Base-by-base conservation (phyloP, 2,113 vertebrate genomes). In the Ptyas mucosa region DNA sequence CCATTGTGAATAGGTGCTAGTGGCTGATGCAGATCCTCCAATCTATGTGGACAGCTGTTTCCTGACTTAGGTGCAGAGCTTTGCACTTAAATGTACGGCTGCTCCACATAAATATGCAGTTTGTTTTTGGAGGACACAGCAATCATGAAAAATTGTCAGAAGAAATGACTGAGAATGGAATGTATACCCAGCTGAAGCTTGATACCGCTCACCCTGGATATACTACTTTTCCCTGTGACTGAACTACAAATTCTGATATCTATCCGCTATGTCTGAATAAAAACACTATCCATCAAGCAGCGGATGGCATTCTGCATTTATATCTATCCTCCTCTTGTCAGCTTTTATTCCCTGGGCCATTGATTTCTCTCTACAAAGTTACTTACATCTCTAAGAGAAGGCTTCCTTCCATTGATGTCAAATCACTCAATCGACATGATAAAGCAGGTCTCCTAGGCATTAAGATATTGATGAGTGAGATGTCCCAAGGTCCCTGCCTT, bases 161-260 rank as follows among this genome's bases (percentile, higher is more conserved):
- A 46, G 39, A 55, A 85, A 90, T 51, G 69, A 21, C 46, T 53
- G 75, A 20, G 86, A 43, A 86, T 90, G 92, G 87, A 93, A 93
- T 87, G 90, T 43, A 39, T 55, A 90, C 43, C 9, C 43, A 39
- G 58, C n/a, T 86, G 29, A 85, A 86, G 55, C 88, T 86, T 90
- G 55, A 14, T 90, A 90, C 64, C 24, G 55, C 58, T 93, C 81
- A 39, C 69, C 23, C 53, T 58, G 75, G 58, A 89, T 85, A 85
- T 81, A 90, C 88, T 90, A 90, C 86, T 93, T 86, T 86, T 53
- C 54, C 46, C 54, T 85, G 46, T 85, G 85, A 92, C 88, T 93
- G 88, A 85, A 58, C 88, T 90, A 89, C 75, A 93, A 90, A 93
- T 93, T 39, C 86, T 93, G 24, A 90, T 90, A 57, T 86, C 88